Evolutionary conservation across 2,888 invertebrate genomes (phyloP), one percentile per base, ranked within the genome.

Genomic region (Trichacis sp.): DNA sequence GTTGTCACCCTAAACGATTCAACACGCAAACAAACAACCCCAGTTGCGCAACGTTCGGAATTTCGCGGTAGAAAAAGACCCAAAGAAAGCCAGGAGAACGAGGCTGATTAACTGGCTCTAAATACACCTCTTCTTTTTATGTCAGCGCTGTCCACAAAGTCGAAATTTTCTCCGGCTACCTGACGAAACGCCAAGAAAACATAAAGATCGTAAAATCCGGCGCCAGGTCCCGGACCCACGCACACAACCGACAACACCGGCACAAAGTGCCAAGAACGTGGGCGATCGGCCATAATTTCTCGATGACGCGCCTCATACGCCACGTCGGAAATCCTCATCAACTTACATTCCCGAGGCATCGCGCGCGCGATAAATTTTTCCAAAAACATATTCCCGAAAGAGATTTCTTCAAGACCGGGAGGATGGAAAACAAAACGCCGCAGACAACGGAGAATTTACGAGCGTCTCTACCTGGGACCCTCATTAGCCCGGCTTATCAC

Each of bases 401-500:
- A n/a, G n/a, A n/a, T n/a, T n/a, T n/a, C n/a, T n/a, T n/a, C n/a
- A 60, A 54, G 18, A 50, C 15, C 30, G 52, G 47, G 42, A 48
- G 45, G 52, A 50, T 54, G 52, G 43, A n/a, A 56, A 50, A 49
- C 49, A 60, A 60, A 60, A 65, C 50, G 53, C 46, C 49, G 30
- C 45, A 45, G 49, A 43, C 51, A 61, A 50, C 54, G 58, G 42
- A 58, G 48, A 29, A 66, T 66, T 66, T 58, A 66, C 53, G 55
- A 62, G 30, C 42, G 18, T n/a, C n/a, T 43, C 43, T 57, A 43
- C 50, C 59, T 46, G 40, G 45, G 18, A 56, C 63, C 65, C 67
- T 67, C 60, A 67, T 67, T 67, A 67, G 56, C 54, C 24, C 43
- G 53, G 63, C 67, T 67, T 67, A 67, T 67, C 63, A 47, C 52